A percentile compares a stretch with the other conserved stretches of the same genome.
phyloP scores from a whole-genome alignment of 2,888 invertebrate genomes.

The Drosophila tanythrix region DNA sequence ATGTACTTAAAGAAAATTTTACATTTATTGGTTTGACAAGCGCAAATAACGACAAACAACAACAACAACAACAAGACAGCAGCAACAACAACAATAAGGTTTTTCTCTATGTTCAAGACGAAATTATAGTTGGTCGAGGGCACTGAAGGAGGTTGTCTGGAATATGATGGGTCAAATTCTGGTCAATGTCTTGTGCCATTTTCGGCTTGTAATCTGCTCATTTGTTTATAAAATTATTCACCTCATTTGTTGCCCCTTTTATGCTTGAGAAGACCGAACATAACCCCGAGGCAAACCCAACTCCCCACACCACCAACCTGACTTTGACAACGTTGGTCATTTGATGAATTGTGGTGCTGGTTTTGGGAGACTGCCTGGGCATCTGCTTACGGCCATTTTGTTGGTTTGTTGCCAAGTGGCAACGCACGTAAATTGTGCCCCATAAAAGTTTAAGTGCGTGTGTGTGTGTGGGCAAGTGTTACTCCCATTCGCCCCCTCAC shows the following conservation, averaged over 20 bases:
- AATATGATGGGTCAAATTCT: conserved; percentile 63
- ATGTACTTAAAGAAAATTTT: conserved; percentile 79
- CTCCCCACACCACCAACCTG: not conserved
- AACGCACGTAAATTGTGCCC: conserved; percentile 66
- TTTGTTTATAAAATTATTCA: conserved; percentile 82
- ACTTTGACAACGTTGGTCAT: conserved; percentile 56
- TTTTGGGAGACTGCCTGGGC: conserved; percentile 24
- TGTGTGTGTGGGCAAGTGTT: conserved; percentile 48
- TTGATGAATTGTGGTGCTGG: conserved; percentile 64
- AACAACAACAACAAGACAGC: not conserved
- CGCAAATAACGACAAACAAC: conserved; percentile 55
- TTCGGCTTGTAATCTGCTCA: conserved; percentile 78
- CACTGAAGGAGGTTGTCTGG: conserved; percentile 8
- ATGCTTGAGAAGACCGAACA: conserved; percentile 66
- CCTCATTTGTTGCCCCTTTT: conserved; percentile 83
- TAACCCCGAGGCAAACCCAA: conserved; percentile 1
- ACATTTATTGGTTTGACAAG: conserved; percentile 77
- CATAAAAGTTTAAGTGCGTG: conserved; percentile 66
- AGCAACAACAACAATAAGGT: conserved; percentile 25
- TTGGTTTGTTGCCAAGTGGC: conserved; percentile 61
- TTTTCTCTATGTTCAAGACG: conserved; percentile 25
- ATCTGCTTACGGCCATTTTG: conserved; percentile 72
- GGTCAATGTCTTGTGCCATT: conserved; percentile 73
- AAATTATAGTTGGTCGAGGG: conserved; percentile 35
- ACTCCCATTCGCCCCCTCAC: not conserved